phyloP scores from a whole-genome alignment of 2,797 vertebrate genomes.

The Margarornis squamiger region DNA sequence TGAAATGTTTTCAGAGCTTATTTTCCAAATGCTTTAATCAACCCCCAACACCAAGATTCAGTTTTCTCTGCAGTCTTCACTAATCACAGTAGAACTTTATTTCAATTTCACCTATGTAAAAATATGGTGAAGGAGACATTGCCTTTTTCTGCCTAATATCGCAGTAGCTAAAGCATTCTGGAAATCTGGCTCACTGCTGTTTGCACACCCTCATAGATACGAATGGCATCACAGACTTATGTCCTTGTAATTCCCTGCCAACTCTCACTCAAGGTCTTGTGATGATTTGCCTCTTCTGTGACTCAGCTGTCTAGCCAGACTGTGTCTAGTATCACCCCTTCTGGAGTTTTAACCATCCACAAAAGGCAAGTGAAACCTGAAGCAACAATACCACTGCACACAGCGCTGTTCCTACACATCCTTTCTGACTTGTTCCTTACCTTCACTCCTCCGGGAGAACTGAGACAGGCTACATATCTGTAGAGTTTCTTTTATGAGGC shows the following conservation, averaged over 20 bases:
- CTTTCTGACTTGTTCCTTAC: not conserved
- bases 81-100: not conserved
- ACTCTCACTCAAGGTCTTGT: conserved; percentile 44
- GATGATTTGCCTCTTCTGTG: conserved; percentile 54
- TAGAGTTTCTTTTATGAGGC: not conserved
- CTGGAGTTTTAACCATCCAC: conserved; percentile 41
- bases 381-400: not conserved
- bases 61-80: not conserved
- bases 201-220: conserved; percentile 23
- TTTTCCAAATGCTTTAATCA: not conserved
- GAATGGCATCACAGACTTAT: not conserved
- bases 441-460: not conserved
- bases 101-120: not conserved
- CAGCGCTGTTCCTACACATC: not conserved
- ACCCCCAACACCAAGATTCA: not conserved
- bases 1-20: not conserved
- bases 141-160: conserved; percentile 18
- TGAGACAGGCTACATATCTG: not conserved
- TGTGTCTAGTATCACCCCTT: conserved; percentile 52
- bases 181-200: conserved; percentile 17
- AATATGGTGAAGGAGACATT: not conserved
- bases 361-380: conserved; percentile 44
- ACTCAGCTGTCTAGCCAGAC: conserved; percentile 59
- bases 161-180: not conserved
- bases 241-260: conserved; percentile 41